Evolutionary conservation across 2,797 vertebrate genomes (phyloP).

Genomic region (Sternotherus odoratus): DNA sequence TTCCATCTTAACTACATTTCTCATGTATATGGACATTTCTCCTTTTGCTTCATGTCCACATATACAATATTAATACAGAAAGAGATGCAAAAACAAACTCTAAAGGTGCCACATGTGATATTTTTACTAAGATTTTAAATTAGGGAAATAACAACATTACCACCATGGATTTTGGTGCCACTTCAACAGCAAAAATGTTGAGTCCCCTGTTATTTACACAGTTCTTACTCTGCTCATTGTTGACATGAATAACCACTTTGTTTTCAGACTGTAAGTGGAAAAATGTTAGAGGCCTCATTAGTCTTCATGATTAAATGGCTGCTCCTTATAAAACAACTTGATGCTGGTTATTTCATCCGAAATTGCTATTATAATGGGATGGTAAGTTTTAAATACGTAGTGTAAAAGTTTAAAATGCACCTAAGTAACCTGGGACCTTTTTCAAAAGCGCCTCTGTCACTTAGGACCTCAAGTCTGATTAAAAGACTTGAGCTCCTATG

Average conservation of each 20-base stretch:
- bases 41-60: background rate
- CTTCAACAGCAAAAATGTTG: slow-evolving; percentile 91
- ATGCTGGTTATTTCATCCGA: background rate
- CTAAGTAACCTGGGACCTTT: background rate
- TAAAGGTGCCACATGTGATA: background rate
- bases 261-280: slow-evolving; percentile 86
- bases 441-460: background rate
- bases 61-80: background rate
- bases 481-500: background rate
- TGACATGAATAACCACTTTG: slow-evolving; percentile 91
- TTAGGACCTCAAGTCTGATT: background rate
- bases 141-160: slow-evolving; percentile 75
- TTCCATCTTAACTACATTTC: background rate
- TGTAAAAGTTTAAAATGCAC: background rate
- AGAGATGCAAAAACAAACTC: background rate
- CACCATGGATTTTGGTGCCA: slow-evolving; percentile 89
- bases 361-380: background rate
- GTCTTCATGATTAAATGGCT: background rate
- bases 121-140: slow-evolving; percentile 6
- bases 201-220: slow-evolving; percentile 90
- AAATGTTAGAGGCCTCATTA: slow-evolving; percentile 1
- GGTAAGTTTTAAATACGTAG: background rate
- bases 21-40: background rate
- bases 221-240: slow-evolving; percentile 92
- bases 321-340: background rate